Evolutionary conservation across 2,113 vertebrate genomes (phyloP).

Genomic region (Pseudorectes ferrugineus): DNA sequence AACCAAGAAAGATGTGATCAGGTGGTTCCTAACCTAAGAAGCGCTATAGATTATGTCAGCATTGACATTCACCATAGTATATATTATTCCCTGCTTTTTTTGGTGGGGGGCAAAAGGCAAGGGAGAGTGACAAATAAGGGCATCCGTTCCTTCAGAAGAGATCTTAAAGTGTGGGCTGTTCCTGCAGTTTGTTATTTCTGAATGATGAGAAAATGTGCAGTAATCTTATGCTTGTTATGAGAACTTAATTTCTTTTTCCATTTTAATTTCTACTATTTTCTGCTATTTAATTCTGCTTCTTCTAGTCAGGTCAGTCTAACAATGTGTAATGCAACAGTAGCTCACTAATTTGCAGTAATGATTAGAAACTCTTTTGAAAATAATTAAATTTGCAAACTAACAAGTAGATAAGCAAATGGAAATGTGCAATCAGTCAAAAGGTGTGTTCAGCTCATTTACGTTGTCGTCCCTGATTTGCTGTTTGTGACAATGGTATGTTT

Average conservation of each 20-base stretch:
- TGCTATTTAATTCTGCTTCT: conserved; percentile 9
- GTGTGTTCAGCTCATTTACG: conserved; percentile 22
- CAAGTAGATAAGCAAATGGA: conserved; percentile 31
- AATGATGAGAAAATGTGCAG: neutral
- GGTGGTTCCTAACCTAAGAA: neutral
- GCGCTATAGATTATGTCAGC: neutral
- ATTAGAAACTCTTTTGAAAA: conserved; percentile 38
- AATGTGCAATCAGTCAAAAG: conserved; percentile 27
- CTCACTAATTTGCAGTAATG: conserved; percentile 44
- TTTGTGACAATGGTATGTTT: conserved; percentile 24
- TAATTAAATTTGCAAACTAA: conserved; percentile 55
- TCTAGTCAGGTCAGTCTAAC: conserved; percentile 2
- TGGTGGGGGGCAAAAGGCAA: neutral
- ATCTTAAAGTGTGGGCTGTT: neutral
- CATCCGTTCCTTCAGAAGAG: neutral
- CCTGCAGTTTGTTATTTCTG: neutral
- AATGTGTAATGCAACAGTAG: conserved; percentile 26
- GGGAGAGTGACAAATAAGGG: neutral
- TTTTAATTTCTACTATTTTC: conserved; percentile 17
- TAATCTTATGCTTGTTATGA: neutral
- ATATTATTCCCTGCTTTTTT: neutral
- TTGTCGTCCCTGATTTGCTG: neutral
- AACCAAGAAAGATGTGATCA: neutral
- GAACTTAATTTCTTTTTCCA: neutral
- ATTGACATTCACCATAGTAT: neutral